Evolutionary conservation across 2,797 vertebrate species (phyloP).

Genomic region (Rhinichthys osculus): DNA sequence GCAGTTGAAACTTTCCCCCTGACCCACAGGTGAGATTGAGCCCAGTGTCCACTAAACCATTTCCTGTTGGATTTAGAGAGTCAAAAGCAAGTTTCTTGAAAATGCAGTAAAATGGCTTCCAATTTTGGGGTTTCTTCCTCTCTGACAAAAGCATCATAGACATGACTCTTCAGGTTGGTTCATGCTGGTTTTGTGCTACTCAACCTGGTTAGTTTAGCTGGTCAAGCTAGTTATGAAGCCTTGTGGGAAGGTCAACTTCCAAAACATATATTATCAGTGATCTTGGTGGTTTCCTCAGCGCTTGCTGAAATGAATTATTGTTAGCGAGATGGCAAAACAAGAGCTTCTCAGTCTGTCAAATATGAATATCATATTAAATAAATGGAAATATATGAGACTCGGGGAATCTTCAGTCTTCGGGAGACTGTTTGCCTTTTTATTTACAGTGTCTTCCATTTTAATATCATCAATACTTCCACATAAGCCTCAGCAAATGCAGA

Average conservation of each 20-base stretch:
- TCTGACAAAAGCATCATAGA: not conserved
- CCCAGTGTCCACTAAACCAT: not conserved
- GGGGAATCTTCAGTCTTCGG: not conserved
- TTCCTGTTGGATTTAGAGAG: not conserved
- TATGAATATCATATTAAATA: conserved; percentile 30
- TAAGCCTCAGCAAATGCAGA: conserved; percentile 34
- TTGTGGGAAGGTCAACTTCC: not conserved
- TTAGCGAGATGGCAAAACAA: conserved; percentile 19
- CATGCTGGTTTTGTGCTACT: not conserved
- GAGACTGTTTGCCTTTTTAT: conserved; percentile 52
- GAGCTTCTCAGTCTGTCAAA: conserved; percentile 12
- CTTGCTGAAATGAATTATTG: not conserved
- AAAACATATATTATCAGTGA: not conserved
- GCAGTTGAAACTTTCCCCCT: conserved; percentile 58
- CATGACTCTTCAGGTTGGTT: not conserved
- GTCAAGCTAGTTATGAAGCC: not conserved
- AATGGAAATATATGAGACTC: conserved; percentile 44
- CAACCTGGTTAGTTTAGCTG: not conserved
- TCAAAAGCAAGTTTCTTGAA: conserved; percentile 3
- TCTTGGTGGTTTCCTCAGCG: not conserved
- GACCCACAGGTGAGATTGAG: not conserved
- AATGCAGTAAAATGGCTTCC: not conserved
- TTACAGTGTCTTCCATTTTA: conserved; percentile 49
- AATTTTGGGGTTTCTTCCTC: not conserved
- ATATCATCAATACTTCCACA: conserved; percentile 46